phyloP scores from a whole-genome alignment of 2,888 invertebrate species.

The Phytoseiulus persimilis region DNA sequence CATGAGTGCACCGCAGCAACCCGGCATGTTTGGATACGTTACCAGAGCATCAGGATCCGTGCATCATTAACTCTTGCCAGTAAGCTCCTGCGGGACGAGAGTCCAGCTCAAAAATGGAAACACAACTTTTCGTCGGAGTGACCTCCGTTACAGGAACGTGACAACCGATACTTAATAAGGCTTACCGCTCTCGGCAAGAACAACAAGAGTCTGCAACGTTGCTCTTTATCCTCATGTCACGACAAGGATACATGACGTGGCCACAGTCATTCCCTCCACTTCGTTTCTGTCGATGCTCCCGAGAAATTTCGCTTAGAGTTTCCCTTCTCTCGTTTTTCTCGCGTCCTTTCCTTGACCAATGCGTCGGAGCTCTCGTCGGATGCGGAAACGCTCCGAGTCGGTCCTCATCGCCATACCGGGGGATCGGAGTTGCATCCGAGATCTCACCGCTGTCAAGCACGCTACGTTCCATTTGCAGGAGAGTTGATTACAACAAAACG shows the following conservation, averaged over 20 bases:
- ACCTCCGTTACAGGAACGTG: background rate
- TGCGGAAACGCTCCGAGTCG: no score
- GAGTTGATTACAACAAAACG: background rate
- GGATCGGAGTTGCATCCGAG: no score
- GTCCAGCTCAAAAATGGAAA: background rate
- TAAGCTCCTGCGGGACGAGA: background rate
- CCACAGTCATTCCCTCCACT: background rate
- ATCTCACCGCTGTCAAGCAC: no score
- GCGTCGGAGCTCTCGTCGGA: background rate
- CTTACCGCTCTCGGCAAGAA: background rate
- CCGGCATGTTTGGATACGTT: no score
- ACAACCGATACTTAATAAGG: background rate
- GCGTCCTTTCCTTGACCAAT: background rate
- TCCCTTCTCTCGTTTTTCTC: no score
- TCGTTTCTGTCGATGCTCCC: background rate
- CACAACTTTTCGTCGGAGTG: background rate
- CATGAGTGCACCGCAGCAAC: no score
- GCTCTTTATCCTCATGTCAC: background rate
- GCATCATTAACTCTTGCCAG: no score
- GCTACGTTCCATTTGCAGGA: background rate
- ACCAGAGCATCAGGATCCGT: no score
- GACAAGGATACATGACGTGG: background rate
- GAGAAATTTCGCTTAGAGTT: no score
- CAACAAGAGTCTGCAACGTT: background rate
- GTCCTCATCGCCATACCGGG: no score